Conservation (phyloP, 1,140 invertebrate species). For the Probaryconus sp. region DNA sequence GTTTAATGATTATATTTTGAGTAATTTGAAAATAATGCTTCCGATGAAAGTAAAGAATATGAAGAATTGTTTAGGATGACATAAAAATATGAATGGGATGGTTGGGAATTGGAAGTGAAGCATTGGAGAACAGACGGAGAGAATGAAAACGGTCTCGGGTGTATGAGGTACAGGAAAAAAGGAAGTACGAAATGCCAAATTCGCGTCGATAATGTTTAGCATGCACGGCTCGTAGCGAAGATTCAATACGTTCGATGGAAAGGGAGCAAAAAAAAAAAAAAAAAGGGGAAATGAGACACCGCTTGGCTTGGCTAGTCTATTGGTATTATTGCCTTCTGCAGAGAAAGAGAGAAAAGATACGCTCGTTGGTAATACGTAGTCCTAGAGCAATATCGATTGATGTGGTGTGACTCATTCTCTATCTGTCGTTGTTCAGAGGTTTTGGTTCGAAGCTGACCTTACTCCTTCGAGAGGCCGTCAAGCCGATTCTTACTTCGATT, state of each 20-base stretch:
- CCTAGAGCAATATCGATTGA: slow-evolving; percentile 67
- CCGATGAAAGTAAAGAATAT: too few species aligned
- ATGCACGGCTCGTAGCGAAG: slow-evolving; percentile 35
- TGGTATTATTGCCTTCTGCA: slow-evolving; percentile 14
- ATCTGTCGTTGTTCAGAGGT: slow-evolving; percentile 45
- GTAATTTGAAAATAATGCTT: too few species aligned
- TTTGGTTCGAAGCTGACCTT: slow-evolving; percentile 57
- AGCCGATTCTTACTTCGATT: slow-evolving; percentile 41
- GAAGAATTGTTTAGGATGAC: too few species aligned
- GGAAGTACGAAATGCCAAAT: slow-evolving; percentile 37
- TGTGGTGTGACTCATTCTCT: slow-evolving; percentile 65
- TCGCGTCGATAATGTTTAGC: slow-evolving; percentile 54
- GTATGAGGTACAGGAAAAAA: slow-evolving; percentile 20
- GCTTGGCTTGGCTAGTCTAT: slow-evolving; percentile 1
- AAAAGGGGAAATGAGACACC: slow-evolving; percentile 9
- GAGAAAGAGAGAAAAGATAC: slow-evolving; percentile 21
- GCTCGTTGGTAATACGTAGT: slow-evolving; percentile 39
- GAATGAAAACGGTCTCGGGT: slow-evolving; percentile 39
- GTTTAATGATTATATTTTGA: too few species aligned
- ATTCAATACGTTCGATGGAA: slow-evolving; percentile 31
- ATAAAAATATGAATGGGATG: too few species aligned
- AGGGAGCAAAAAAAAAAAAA: slow-evolving; percentile 18
- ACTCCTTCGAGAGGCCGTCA: slow-evolving; percentile 32
- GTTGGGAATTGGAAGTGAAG: too few species aligned
- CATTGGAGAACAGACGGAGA: slow-evolving; percentile 22